Conservation (phyloP, 1,140 invertebrate genomes). For the Cydia pomonella region DNA sequence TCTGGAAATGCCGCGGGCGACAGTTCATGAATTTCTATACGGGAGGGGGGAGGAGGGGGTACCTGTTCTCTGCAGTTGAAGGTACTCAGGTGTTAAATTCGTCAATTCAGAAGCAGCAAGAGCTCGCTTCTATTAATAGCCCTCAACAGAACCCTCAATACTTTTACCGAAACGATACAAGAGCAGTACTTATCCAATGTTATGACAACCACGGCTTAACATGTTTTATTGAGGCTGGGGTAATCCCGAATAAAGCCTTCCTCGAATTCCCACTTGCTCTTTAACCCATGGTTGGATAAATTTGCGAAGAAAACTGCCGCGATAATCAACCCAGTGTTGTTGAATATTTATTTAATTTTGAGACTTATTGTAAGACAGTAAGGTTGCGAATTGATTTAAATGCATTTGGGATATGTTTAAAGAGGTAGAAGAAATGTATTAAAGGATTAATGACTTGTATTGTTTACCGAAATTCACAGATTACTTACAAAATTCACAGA, state of each 20-base stretch:
- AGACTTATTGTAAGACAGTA: not conserved
- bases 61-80: too few relatives aligned
- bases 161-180: slow-evolving; percentile 14
- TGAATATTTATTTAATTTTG: not conserved
- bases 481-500: too few relatives aligned
- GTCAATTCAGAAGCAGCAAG: too few relatives aligned
- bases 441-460: not conserved
- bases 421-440: not conserved
- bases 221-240: slow-evolving; percentile 14
- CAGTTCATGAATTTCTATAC: too few relatives aligned
- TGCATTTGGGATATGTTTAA: not conserved
- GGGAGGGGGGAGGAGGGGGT: too few relatives aligned
- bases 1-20: too few relatives aligned
- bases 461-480: not conserved
- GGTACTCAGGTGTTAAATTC: too few relatives aligned
- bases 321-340: not conserved
- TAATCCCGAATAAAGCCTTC: not conserved
- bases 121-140: too few relatives aligned
- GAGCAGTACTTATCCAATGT: not conserved
- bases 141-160: not conserved
- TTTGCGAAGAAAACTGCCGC: slow-evolving; percentile 5
- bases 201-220: slow-evolving; percentile 24
- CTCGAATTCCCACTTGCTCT: not conserved
- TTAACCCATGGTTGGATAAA: slow-evolving; percentile 5
- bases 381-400: not conserved